Evolutionary conservation across 2,797 vertebrate genomes (phyloP).

Genomic region (Tokudaia tokunoshimensis): DNA sequence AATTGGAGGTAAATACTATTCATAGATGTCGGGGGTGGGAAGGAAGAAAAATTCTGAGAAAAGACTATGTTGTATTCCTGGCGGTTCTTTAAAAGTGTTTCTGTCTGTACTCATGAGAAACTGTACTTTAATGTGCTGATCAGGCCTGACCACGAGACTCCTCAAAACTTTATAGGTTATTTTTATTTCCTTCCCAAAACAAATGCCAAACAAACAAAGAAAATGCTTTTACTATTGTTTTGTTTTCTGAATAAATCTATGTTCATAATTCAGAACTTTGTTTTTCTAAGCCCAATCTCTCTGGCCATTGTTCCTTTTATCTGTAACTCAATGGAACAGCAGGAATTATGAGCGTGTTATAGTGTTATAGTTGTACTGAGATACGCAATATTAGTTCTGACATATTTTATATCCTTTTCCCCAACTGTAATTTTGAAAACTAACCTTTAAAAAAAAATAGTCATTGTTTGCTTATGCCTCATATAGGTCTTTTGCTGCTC

Average conservation of each 20-base stretch:
- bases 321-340: neutral
- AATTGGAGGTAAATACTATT: slow-evolving; percentile 14
- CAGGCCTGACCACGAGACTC: neutral
- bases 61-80: neutral
- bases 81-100: neutral
- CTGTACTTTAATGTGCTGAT: neutral
- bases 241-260: neutral
- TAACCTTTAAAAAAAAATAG: neutral
- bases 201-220: neutral
- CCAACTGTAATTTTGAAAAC: neutral
- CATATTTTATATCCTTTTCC: neutral
- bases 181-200: neutral
- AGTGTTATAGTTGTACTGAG: neutral
- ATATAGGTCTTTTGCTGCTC: neutral
- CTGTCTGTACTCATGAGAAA: neutral
- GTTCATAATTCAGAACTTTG: neutral
- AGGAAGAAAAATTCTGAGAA: slow-evolving; percentile 11
- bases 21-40: neutral
- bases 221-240: neutral
- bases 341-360: neutral
- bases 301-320: neutral
- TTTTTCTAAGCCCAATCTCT: neutral
- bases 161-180: neutral
- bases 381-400: neutral
- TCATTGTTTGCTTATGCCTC: neutral